Evolutionary conservation across 2,888 invertebrate genomes (phyloP).

Genomic region (Pristionchus japonicus): DNA sequence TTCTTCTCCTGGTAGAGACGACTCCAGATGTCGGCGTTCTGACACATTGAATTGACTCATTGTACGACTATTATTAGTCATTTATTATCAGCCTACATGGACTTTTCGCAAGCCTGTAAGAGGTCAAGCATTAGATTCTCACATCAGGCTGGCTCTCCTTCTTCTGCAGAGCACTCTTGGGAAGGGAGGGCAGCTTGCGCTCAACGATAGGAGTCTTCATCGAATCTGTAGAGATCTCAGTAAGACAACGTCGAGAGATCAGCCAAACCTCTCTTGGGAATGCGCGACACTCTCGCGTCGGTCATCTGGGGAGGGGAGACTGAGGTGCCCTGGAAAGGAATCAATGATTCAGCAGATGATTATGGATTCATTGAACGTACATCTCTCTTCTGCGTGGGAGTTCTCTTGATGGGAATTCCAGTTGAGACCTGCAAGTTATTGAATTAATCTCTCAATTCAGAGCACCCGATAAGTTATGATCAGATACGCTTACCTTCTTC

Average conservation of each 20-base stretch:
- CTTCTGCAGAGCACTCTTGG: constrained; percentile 49
- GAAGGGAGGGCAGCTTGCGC: constrained; percentile 59
- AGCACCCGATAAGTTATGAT: background rate
- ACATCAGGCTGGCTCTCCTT: constrained; percentile 37
- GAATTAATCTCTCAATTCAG: background rate
- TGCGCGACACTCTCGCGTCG: constrained; percentile 61
- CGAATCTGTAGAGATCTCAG: constrained; percentile 48
- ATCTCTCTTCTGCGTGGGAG: constrained; percentile 46
- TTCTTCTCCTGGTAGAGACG: constrained; percentile 65
- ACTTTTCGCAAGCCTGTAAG: too few species aligned
- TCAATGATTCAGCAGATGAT: too few species aligned
- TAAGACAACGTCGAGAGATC: background rate
- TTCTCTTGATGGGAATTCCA: constrained; percentile 45
- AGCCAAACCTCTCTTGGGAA: constrained; percentile 54
- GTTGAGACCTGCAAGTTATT: background rate
- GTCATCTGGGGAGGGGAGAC: constrained; percentile 60
- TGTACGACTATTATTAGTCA: too few species aligned
- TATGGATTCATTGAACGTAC: background rate
- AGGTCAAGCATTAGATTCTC: background rate
- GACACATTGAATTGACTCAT: too few species aligned
- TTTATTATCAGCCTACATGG: too few species aligned
- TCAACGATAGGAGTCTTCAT: constrained; percentile 62
- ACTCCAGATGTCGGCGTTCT: constrained; percentile 62
- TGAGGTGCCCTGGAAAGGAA: constrained; percentile 35
- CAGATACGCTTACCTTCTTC: background rate